These are phyloP conservation scores for Nicator chloris DNA, from an alignment of 2,113 vertebrate species.

Conservation along the genomic window DNA sequence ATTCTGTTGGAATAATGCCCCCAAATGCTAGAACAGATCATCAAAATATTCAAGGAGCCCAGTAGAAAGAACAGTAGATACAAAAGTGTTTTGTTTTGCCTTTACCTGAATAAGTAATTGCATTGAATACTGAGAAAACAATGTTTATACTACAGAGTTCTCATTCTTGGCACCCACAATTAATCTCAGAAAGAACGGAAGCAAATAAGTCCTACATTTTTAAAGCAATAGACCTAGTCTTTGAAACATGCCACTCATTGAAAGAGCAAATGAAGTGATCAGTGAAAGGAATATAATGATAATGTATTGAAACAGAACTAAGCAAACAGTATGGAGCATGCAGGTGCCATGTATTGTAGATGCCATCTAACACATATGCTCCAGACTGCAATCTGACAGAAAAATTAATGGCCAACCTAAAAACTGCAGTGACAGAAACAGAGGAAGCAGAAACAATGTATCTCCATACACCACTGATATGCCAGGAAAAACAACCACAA, in stretches of 20 bases:
- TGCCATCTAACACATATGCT: background rate
- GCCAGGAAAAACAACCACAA: slow-evolving; percentile 4
- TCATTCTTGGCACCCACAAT: background rate
- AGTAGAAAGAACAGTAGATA: background rate
- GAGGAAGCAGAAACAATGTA: background rate
- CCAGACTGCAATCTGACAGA: background rate
- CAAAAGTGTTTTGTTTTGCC: background rate
- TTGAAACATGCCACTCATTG: background rate
- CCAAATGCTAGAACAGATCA: background rate
- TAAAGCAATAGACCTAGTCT: background rate
- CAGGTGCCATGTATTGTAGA: background rate
- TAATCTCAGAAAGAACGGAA: background rate
- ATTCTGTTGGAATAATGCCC: background rate
- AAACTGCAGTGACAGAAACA: background rate
- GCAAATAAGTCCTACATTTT: background rate
- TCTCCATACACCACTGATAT: background rate
- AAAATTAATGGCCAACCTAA: slow-evolving; percentile 7
- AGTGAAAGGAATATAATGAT: background rate
- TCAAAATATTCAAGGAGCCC: background rate
- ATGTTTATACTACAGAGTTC: background rate
- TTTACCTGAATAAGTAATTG: slow-evolving; percentile 6
- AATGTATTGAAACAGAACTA: background rate
- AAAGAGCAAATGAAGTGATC: background rate
- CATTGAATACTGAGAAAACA: background rate
- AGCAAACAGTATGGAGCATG: background rate